Conservation (phyloP, 2,113 vertebrate species). For the Raja brachyura region DNA sequence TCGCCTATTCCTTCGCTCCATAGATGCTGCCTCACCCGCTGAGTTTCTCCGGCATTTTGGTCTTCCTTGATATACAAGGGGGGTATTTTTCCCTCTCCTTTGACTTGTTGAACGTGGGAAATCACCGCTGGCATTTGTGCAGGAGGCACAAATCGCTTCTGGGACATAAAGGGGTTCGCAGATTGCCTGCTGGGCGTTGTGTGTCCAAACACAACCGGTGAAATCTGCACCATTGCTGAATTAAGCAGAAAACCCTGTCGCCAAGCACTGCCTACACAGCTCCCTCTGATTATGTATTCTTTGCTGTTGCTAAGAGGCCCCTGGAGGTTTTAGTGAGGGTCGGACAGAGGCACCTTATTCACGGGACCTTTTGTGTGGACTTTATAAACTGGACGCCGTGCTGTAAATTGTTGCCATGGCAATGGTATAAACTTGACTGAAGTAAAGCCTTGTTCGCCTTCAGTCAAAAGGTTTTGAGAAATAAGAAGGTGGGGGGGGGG, state of each 20-base stretch:
- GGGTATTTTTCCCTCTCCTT: background rate
- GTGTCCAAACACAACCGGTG: background rate
- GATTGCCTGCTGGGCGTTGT: background rate
- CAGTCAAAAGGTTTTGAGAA: conserved; percentile 1
- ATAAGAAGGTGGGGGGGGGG: background rate
- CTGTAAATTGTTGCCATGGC: background rate
- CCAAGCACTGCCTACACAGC: background rate
- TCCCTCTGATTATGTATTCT: background rate
- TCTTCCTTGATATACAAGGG: background rate
- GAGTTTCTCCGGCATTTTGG: no score
- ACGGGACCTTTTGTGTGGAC: background rate
- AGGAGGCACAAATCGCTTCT: background rate
- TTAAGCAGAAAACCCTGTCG: background rate
- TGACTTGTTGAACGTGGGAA: background rate
- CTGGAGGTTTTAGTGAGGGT: no score
- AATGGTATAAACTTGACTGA: background rate
- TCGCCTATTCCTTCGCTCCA: no score
- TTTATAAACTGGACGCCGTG: background rate
- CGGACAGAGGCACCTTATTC: background rate
- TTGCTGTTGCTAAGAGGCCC: background rate
- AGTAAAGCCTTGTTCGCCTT: background rate
- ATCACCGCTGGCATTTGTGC: background rate
- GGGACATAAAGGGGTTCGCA: background rate
- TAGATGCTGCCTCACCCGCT: no score
- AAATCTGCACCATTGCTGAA: background rate